Percentiles rank a stretch among this genome's conserved stretches.
Conservation (phyloP, 2,797 vertebrate species). For the Rallus crepitans region DNA sequence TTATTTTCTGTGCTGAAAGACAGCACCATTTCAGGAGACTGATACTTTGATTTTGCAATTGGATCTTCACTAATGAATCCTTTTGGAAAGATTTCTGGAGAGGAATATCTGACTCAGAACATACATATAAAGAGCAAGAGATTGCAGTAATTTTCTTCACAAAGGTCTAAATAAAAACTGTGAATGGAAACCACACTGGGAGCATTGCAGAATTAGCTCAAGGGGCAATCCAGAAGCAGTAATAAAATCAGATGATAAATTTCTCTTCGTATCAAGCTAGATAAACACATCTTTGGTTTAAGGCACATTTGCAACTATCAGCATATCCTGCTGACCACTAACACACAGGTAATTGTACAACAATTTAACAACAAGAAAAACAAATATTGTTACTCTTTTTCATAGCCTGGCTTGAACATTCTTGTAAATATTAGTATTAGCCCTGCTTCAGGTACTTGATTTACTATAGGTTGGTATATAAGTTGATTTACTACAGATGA, state of each 20-base stretch:
- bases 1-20: slow-evolving; percentile 5
- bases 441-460: neutral
- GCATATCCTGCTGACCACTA: neutral
- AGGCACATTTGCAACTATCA: neutral
- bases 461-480: no score
- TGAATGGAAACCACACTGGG: neutral
- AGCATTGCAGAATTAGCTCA: slow-evolving; percentile 14
- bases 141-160: neutral
- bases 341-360: neutral
- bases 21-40: neutral
- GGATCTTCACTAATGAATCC: neutral
- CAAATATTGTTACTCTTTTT: neutral
- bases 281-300: neutral
- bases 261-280: neutral
- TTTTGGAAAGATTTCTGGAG: neutral
- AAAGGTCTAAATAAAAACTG: neutral
- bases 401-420: neutral
- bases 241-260: slow-evolving; percentile 7
- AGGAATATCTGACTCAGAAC: neutral
- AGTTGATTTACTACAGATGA: neutral
- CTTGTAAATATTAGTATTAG: neutral
- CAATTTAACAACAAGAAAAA: neutral
- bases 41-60: slow-evolving; percentile 14
- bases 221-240: neutral
- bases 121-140: neutral